Evolutionary conservation across 2,113 vertebrate genomes (phyloP).

Genomic region (Tragelaphus scriptus): DNA sequence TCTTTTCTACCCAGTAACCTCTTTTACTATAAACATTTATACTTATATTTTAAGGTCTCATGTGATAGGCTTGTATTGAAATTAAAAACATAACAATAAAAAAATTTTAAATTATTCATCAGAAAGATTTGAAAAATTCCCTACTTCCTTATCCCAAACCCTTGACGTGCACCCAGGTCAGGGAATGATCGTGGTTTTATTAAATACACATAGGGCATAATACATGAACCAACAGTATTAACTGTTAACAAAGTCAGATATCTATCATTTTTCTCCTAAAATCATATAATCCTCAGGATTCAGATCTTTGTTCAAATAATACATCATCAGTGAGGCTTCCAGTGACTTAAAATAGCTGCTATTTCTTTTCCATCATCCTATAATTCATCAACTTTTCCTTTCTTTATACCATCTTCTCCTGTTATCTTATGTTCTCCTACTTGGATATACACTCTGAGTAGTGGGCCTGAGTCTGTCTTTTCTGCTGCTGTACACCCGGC

Average conservation of each 20-base stretch:
- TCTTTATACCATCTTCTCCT: not conserved
- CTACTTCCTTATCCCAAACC: not conserved
- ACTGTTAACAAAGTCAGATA: not conserved
- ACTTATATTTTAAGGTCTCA: not conserved
- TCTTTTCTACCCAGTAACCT: not conserved
- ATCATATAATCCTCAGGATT: not conserved
- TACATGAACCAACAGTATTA: not conserved
- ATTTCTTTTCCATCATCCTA: not conserved
- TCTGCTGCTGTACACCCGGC: not conserved
- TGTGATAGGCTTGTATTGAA: not conserved
- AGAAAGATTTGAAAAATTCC: not conserved
- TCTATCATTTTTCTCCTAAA: not conserved
- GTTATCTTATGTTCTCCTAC: not conserved
- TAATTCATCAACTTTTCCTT: not conserved
- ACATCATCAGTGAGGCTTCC: not conserved
- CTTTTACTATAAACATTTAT: not conserved
- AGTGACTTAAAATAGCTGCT: not conserved
- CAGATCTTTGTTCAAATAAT: not conserved
- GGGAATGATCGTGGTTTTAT: not conserved
- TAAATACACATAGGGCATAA: not conserved
- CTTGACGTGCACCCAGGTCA: not conserved
- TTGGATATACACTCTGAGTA: not conserved
- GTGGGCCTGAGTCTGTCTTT: not conserved
- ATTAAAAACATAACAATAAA: not conserved
- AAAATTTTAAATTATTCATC: not conserved